phyloP scores from a whole-genome alignment of 2,888 invertebrate genomes.

The Flexamia atlantica region DNA sequence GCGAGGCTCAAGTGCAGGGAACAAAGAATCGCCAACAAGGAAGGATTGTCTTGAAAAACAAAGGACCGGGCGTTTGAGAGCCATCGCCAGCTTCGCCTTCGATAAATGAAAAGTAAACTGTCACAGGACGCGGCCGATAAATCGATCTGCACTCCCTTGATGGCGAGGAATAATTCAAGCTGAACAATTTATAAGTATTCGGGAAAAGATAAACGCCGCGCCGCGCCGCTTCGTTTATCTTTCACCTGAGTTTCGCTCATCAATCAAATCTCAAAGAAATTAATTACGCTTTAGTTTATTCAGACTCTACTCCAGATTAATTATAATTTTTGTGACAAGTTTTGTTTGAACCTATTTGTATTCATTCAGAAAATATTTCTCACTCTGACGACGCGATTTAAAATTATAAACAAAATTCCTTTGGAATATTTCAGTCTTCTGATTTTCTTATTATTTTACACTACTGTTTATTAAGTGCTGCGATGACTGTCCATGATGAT shows the following conservation, averaged over 20 bases:
- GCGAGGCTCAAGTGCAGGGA: slow-evolving; percentile 9
- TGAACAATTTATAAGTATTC: slow-evolving; percentile 47
- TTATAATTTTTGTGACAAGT: neutral
- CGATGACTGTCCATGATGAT: no score
- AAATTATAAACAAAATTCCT: no score
- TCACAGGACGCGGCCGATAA: slow-evolving; percentile 32
- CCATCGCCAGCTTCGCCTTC: slow-evolving; percentile 33
- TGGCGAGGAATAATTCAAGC: slow-evolving; percentile 40
- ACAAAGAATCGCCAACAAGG: slow-evolving; percentile 45
- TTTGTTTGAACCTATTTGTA: neutral
- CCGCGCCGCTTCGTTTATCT: slow-evolving; percentile 3
- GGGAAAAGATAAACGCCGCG: slow-evolving; percentile 10
- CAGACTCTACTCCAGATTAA: neutral
- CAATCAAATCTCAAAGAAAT: slow-evolving; percentile 35
- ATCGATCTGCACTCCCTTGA: slow-evolving; percentile 32
- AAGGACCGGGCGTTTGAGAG: slow-evolving; percentile 37
- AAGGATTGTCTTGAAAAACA: slow-evolving; percentile 35
- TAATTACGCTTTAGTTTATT: slow-evolving; percentile 12
- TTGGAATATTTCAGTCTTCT: no score
- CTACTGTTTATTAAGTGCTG: no score
- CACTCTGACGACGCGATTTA: no score
- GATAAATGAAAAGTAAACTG: slow-evolving; percentile 54
- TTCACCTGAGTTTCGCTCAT: slow-evolving; percentile 30
- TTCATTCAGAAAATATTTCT: no score
- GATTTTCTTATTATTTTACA: no score